Percentiles rank a stretch among this genome's conserved stretches.
These are phyloP conservation scores for Acromyrmex heyeri DNA, from an alignment of 1,140 invertebrate species.

Conservation along the genomic window DNA sequence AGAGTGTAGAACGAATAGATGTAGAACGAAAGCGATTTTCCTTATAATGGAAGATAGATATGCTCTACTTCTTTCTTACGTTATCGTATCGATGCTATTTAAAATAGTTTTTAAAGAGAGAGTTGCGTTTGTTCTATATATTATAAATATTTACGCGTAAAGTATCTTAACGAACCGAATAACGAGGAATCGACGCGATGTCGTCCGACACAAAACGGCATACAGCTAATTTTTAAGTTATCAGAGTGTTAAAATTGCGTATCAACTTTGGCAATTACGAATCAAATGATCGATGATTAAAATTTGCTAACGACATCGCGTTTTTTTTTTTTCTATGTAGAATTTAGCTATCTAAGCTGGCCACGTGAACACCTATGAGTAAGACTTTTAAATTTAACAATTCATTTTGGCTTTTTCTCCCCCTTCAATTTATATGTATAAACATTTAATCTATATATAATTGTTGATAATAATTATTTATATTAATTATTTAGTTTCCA, in stretches of 20 bases:
- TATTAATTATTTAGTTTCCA: constrained; percentile 68
- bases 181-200: constrained; percentile 49
- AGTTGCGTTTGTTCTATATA: constrained; percentile 33
- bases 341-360: constrained; percentile 59
- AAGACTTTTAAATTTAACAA: constrained; percentile 84
- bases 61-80: constrained; percentile 54
- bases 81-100: constrained; percentile 51
- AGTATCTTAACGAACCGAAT: constrained; percentile 56
- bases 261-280: constrained; percentile 32
- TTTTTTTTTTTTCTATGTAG: constrained; percentile 7
- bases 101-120: constrained; percentile 55
- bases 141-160: constrained; percentile 41
- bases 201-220: neutral
- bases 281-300: constrained; percentile 21
- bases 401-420: constrained; percentile 83
- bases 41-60: constrained; percentile 61
- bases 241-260: constrained; percentile 24
- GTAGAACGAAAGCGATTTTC: constrained; percentile 55
- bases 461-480: constrained; percentile 76
- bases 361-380: constrained; percentile 74
- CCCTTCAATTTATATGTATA: constrained; percentile 79
- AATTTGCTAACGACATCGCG: constrained; percentile 46
- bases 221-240: constrained; percentile 5
- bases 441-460: constrained; percentile 82
- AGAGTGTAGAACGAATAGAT: constrained; percentile 56